phyloP scores from a whole-genome alignment of 2,888 invertebrate genomes.

The Diadegma fenestrale region DNA sequence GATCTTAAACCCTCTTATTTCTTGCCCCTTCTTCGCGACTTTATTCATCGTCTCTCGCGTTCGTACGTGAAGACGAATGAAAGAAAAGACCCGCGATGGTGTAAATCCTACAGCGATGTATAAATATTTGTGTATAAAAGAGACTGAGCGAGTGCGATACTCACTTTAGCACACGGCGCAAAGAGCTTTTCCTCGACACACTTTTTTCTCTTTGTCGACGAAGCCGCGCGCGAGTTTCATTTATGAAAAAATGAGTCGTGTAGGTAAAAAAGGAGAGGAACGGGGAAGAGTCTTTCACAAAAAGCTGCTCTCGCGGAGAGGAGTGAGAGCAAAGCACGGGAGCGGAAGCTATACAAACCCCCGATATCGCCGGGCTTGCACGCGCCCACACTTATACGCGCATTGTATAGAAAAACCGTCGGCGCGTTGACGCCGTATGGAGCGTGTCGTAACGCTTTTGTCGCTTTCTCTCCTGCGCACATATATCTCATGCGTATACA shows the following conservation, averaged over 20 bases:
- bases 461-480: slow-evolving; percentile 15
- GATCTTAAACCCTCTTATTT: no score
- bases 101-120: neutral
- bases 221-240: slow-evolving; percentile 20
- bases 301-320: slow-evolving; percentile 18
- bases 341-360: slow-evolving; percentile 51
- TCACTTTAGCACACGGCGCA: neutral
- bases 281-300: slow-evolving; percentile 43
- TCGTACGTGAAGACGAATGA: neutral
- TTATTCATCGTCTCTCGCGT: slow-evolving; percentile 31
- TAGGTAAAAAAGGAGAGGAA: neutral
- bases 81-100: neutral
- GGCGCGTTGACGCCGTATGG: slow-evolving; percentile 29
- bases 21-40: slow-evolving; percentile 44
- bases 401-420: slow-evolving; percentile 51
- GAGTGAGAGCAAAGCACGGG: slow-evolving; percentile 19
- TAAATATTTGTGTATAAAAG: neutral
- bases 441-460: slow-evolving; percentile 59
- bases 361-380: slow-evolving; percentile 53
- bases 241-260: slow-evolving; percentile 19
- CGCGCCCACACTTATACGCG: neutral
- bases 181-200: slow-evolving; percentile 58
- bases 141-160: slow-evolving; percentile 43
- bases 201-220: slow-evolving; percentile 28
- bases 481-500: neutral